Evolutionary conservation across 2,888 invertebrate species (phyloP), one percentile per base, ranked within the genome.

Genomic region (Tetanocera ferruginea): DNA sequence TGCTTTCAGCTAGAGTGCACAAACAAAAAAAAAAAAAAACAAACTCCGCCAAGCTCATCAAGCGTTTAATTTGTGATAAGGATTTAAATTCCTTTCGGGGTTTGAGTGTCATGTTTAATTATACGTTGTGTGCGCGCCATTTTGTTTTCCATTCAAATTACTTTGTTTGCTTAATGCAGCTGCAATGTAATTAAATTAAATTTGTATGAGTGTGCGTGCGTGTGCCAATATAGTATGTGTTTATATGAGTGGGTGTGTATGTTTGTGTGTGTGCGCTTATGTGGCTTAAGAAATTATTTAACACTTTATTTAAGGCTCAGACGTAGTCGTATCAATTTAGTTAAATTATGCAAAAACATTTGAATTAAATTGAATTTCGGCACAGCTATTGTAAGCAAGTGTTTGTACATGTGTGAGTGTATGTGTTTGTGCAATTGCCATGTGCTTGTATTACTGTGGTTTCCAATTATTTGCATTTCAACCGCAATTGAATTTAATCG

Each of bases 61-160:
- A 64, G 66, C 69, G 28, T 79, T 77, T 79, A 77, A 79, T 79
- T 77, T 79, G 76, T 43, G 73, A 43, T 67, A 52, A 78, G 76
- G 67, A 77, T 69, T 66, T 73, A 51, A 64, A 75, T 75, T 75
- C 49, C 75, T 75, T 66, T 34, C 52, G 66, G 31, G 64, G 34
- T 70, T 52, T 49, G 5, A 37, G 34, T 43, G 60, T 23, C 23
- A 72, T 28, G 43, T 62, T 64, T 51, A 74, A 74, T 51, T 60
- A 60, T 43, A 49, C 28, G 17, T 52, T 34, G n/a, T 23, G 6
- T 60, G 73, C 14, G 64, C 64, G 31, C 25, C 66, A 75, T 51
- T 75, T 75, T 73, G 25, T 73, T 72, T 72, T 75, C 25, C 43
- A n/a, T 55, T 31, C 64, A 64, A 57, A 64, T 51, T 74, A 74